Percentiles rank a stretch among this genome's conserved stretches.
These are phyloP conservation scores for Laticauda laticaudata DNA, from an alignment of 2,113 vertebrate species.

Conservation along the genomic window DNA sequence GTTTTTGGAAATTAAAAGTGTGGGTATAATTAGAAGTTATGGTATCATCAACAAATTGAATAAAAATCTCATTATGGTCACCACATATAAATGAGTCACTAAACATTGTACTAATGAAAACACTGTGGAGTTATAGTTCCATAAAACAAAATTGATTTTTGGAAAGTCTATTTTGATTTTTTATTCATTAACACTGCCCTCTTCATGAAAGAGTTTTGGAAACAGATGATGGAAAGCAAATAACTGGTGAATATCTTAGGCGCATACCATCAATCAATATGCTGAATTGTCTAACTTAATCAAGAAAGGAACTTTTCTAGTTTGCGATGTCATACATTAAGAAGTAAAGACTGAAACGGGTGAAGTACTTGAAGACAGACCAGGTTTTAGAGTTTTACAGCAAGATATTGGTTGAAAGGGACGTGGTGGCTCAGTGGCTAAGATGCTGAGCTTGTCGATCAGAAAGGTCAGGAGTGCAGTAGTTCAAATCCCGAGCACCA, in stretches of 20 bases:
- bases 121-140: background rate
- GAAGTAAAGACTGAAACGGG: background rate
- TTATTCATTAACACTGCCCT: background rate
- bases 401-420: background rate
- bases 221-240: background rate
- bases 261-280: background rate
- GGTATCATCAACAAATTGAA: background rate
- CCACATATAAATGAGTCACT: background rate
- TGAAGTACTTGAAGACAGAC: background rate
- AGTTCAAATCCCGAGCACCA: too few relatives aligned
- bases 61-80: background rate
- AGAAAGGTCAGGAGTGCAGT: too few relatives aligned
- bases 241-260: background rate
- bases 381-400: background rate
- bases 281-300: background rate
- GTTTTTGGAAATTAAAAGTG: background rate
- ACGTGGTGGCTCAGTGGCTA: too few relatives aligned
- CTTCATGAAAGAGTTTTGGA: background rate
- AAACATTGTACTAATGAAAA: background rate
- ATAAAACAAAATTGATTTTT: background rate
- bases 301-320: background rate
- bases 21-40: constrained; percentile 7
- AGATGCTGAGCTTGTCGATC: too few relatives aligned
- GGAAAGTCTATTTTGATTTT: background rate
- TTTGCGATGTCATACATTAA: background rate